phyloP scores from a whole-genome alignment of 2,797 vertebrate species.

The Thamnophis elegans region DNA sequence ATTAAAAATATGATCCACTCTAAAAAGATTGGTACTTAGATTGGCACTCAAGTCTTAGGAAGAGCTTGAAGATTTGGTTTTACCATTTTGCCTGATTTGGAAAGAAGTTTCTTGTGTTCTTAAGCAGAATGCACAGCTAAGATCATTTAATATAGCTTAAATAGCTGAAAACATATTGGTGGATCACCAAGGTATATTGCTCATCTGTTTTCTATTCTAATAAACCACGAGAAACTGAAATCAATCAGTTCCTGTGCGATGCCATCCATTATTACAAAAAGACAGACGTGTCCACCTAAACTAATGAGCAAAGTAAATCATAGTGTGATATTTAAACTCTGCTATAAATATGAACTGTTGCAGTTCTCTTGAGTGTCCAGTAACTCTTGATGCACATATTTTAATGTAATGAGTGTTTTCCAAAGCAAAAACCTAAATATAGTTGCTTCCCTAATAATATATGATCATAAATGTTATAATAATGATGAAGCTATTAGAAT shows the following conservation, averaged over 20 bases:
- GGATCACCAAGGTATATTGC: background rate
- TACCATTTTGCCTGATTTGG: background rate
- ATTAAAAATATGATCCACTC: background rate
- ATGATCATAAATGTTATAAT: constrained; percentile 10
- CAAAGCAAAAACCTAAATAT: constrained; percentile 16
- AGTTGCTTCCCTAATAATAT: background rate
- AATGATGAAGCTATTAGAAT: background rate
- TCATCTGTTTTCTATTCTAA: background rate
- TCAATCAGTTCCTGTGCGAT: background rate
- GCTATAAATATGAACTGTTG: background rate
- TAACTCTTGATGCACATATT: constrained; percentile 45
- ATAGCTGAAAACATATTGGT: background rate
- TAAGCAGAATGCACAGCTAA: background rate
- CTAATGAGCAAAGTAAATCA: background rate
- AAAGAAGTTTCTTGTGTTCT: background rate
- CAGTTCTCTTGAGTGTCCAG: constrained; percentile 7
- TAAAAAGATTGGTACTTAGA: background rate
- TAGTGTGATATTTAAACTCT: background rate
- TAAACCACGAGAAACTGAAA: background rate
- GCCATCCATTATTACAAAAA: background rate
- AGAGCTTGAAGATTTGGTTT: background rate
- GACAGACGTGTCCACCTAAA: background rate
- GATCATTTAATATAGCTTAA: constrained; percentile 18
- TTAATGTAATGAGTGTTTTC: constrained; percentile 27
- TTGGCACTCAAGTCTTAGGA: background rate